A percentile compares a stretch with the other conserved stretches of the same genome.
Evolutionary conservation across 2,797 vertebrate species (phyloP).

Genomic region (Lithobates sylvaticus): DNA sequence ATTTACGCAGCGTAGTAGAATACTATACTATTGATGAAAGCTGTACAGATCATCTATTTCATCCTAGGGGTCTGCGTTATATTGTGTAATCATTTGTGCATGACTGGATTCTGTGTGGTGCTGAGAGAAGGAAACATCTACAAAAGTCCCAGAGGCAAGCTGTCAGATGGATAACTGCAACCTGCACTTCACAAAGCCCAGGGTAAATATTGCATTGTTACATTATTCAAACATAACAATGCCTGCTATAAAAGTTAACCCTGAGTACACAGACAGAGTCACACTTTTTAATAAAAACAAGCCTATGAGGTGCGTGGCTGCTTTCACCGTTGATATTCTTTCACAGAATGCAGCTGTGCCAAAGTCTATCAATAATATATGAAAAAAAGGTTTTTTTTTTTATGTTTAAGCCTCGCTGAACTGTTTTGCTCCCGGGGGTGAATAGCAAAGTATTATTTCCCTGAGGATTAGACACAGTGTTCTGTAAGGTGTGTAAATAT

Average conservation of each 20-base stretch:
- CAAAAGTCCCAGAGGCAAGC: constrained; percentile 45
- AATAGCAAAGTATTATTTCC: constrained; percentile 37
- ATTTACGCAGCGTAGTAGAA: constrained; percentile 12
- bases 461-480: constrained; percentile 1
- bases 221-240: constrained; percentile 59
- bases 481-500: constrained; percentile 18
- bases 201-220: constrained; percentile 59
- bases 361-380: constrained; percentile 49
- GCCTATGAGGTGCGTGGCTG: constrained; percentile 1
- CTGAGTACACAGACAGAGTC: constrained; percentile 54
- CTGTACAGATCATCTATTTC: constrained; percentile 22
- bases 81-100: constrained; percentile 45
- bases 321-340: constrained; percentile 31
- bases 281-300: constrained; percentile 58
- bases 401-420: constrained; percentile 23
- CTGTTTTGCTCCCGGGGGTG: constrained; percentile 10
- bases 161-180: constrained; percentile 54
- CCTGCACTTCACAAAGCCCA: constrained; percentile 50
- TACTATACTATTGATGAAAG: constrained; percentile 1
- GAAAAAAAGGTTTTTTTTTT: constrained; percentile 19
- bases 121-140: constrained; percentile 54
- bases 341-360: constrained; percentile 46
- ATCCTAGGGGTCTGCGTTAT: constrained; percentile 1
- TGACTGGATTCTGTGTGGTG: constrained; percentile 21
- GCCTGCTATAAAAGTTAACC: constrained; percentile 44